Conservation (phyloP, 2,797 vertebrate species). For the Astyanax mexicanus region DNA sequence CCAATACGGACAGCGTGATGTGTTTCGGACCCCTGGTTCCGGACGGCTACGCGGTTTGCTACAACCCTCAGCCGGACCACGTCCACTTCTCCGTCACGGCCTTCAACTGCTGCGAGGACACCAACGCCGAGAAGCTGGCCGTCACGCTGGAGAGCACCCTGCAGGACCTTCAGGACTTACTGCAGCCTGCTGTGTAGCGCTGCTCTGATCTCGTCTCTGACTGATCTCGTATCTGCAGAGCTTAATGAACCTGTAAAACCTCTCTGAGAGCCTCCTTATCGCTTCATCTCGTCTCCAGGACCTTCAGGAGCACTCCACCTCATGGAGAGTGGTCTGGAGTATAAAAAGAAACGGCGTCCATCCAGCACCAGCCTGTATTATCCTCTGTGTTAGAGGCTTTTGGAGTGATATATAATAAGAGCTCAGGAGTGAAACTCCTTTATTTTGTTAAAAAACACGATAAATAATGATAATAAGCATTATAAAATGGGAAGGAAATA, state of each 20-base stretch:
- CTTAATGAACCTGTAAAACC: neutral
- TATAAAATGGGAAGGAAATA: neutral
- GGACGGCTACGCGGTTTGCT: conserved; percentile 84
- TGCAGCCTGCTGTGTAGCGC: conserved; percentile 66
- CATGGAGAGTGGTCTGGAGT: neutral
- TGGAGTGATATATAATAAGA: neutral
- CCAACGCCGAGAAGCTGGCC: conserved; percentile 79
- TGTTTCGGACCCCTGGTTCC: conserved; percentile 85
- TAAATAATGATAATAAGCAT: neutral
- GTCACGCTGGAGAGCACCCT: conserved; percentile 74
- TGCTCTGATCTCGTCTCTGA: neutral
- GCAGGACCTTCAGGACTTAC: conserved; percentile 76
- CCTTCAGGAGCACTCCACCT: neutral
- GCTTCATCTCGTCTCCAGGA: neutral
- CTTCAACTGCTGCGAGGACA: conserved; percentile 88
- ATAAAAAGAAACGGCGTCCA: neutral
- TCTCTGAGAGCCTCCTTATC: neutral
- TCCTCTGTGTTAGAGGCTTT: neutral
- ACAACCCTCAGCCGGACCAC: conserved; percentile 82
- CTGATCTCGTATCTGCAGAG: neutral
- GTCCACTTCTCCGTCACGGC: conserved; percentile 84
- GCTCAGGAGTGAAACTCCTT: neutral
- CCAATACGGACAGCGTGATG: conserved; percentile 85
- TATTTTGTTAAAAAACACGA: neutral
- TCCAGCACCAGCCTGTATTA: neutral